phyloP scores from a whole-genome alignment of 2,888 invertebrate species.

The Globia sparganii region DNA sequence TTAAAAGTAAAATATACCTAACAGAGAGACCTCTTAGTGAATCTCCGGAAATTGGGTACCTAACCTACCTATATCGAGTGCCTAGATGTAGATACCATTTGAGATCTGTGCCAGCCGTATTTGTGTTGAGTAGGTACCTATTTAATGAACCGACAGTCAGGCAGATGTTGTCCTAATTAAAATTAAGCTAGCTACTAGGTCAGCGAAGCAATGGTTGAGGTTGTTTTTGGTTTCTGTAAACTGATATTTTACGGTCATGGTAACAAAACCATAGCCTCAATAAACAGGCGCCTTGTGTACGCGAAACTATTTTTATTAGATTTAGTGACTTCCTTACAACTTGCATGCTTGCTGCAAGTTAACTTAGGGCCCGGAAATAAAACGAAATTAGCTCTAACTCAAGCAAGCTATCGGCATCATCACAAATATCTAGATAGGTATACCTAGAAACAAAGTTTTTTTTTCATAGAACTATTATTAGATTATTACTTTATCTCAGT shows the following conservation, averaged over 20 bases:
- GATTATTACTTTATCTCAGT: too few relatives aligned
- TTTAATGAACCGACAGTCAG: not conserved
- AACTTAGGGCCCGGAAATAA: not conserved
- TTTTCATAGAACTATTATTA: too few relatives aligned
- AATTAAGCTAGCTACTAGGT: constrained; percentile 19
- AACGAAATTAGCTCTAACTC: not conserved
- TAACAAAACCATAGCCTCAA: constrained; percentile 2
- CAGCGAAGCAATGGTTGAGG: not conserved
- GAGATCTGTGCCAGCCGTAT: not conserved
- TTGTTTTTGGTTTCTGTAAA: constrained; percentile 28
- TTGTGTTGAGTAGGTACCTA: not conserved
- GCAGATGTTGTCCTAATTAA: constrained; percentile 12
- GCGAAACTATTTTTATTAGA: constrained; percentile 2
- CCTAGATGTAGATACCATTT: not conserved
- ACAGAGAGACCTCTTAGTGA: constrained; percentile 28
- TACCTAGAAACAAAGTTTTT: not conserved
- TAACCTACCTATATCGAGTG: not conserved
- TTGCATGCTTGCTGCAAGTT: not conserved
- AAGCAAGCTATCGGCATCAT: not conserved
- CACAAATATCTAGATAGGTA: not conserved
- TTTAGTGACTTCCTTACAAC: constrained; percentile 4
- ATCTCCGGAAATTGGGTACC: constrained; percentile 20
- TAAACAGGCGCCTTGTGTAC: constrained; percentile 3
- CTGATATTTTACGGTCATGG: not conserved
- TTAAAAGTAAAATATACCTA: constrained; percentile 41